Percentiles rank a stretch among this genome's conserved stretches.
phyloP scores from a whole-genome alignment of 2,113 vertebrate genomes.

The Centropus unirufus region DNA sequence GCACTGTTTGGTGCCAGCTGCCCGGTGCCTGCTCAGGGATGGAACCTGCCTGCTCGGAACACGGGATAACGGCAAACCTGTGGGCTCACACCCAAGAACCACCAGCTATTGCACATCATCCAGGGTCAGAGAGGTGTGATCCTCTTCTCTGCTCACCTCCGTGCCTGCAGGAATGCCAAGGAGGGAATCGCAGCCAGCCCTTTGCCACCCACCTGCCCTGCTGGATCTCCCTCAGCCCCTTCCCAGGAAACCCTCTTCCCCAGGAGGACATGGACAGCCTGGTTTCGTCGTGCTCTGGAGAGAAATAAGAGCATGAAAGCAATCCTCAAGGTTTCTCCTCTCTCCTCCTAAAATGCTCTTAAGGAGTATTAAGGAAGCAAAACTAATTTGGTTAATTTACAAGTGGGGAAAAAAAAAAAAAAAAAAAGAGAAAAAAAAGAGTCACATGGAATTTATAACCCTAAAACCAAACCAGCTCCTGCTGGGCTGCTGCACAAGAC shows the following conservation, averaged over 20 bases:
- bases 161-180: background rate
- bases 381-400: background rate
- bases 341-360: background rate
- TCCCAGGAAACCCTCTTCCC: background rate
- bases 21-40: background rate
- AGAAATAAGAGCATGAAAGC: background rate
- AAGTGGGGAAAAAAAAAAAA: accelerated
- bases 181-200: accelerated
- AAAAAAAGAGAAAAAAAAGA: background rate
- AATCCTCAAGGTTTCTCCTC: background rate
- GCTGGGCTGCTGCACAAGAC: background rate
- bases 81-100: accelerated
- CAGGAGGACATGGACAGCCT: accelerated
- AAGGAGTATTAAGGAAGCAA: background rate
- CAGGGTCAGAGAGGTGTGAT: background rate
- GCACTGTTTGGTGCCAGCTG: background rate
- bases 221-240: background rate
- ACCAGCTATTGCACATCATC: accelerated
- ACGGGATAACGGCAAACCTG: background rate
- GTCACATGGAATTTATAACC: background rate
- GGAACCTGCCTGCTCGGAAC: background rate
- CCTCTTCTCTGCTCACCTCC: background rate
- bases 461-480: conserved; percentile 8
- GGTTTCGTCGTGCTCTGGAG: background rate
- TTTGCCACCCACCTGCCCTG: background rate